Conservation (phyloP, 2,888 invertebrate genomes). For the Blera fallax region DNA sequence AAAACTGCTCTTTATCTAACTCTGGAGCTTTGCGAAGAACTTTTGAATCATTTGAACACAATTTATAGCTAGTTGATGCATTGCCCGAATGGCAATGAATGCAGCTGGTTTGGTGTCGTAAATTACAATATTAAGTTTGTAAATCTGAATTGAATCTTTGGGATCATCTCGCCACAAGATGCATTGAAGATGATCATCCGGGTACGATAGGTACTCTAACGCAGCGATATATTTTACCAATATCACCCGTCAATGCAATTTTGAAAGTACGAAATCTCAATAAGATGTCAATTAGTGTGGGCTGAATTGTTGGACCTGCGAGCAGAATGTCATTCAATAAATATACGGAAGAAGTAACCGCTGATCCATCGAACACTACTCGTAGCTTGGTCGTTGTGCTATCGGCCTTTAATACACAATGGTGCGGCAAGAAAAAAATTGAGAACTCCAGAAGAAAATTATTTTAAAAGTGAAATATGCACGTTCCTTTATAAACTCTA, state of each 20-base stretch:
- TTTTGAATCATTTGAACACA: no score
- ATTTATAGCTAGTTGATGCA: conserved; percentile 1
- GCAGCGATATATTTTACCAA: conserved; percentile 65
- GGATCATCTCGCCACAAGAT: conserved; percentile 42
- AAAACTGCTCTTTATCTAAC: no score
- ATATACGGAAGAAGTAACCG: not conserved
- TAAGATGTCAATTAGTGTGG: conserved; percentile 44
- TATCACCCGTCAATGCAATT: conserved; percentile 41
- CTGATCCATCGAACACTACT: conserved; percentile 15
- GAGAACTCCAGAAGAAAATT: not conserved
- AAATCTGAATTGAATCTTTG: conserved; percentile 20
- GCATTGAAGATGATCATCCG: conserved; percentile 59
- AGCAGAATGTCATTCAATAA: conserved; percentile 32
- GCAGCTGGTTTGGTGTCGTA: conserved; percentile 30
- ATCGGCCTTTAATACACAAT: conserved; percentile 2
- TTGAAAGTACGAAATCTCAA: conserved; percentile 52
- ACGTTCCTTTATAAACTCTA: conserved; percentile 4
- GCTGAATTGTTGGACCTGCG: conserved; percentile 50
- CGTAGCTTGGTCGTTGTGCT: conserved; percentile 14
- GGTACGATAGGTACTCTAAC: conserved; percentile 51
- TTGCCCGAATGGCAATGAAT: conserved; percentile 38
- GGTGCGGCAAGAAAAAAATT: not conserved
- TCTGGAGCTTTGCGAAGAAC: no score
- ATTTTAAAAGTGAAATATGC: not conserved
- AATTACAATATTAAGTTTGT: conserved; percentile 29